These are phyloP conservation scores for Cantharis lateralis DNA, from an alignment of 2,888 invertebrate genomes.

Conservation along the genomic window DNA sequence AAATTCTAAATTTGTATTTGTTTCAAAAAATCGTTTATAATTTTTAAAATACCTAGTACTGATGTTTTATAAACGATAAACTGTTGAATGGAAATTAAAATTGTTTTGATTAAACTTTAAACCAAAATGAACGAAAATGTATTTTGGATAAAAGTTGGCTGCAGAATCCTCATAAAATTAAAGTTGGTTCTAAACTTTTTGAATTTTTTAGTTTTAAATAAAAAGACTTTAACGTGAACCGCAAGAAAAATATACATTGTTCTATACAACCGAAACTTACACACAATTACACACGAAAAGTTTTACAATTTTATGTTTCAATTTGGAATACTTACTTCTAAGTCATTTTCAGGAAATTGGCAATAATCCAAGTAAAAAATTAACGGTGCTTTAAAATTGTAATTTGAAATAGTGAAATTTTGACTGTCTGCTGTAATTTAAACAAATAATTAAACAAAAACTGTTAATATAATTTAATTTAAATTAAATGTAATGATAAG, in stretches of 20 bases:
- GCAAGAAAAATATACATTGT: slow-evolving; percentile 15
- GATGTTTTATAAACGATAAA: too few relatives aligned
- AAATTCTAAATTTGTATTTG: too few relatives aligned
- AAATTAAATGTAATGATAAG: background rate
- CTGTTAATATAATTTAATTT: background rate
- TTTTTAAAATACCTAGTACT: too few relatives aligned
- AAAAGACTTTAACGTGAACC: slow-evolving; percentile 9
- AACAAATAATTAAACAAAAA: background rate
- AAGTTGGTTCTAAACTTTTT: slow-evolving; percentile 1
- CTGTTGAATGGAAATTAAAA: too few relatives aligned
- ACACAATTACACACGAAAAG: slow-evolving; percentile 24
- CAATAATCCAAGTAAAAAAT: slow-evolving; percentile 5
- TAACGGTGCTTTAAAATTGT: background rate
- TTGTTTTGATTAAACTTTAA: too few relatives aligned
- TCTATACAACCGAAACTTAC: slow-evolving; percentile 16
- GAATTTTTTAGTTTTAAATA: slow-evolving; percentile 11
- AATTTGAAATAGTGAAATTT: background rate
- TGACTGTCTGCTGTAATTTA: background rate
- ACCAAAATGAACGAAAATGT: background rate
- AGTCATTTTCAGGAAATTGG: slow-evolving; percentile 14
- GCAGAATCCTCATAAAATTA: slow-evolving; percentile 1
- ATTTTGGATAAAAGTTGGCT: background rate
- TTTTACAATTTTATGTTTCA: slow-evolving; percentile 23
- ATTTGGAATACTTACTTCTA: slow-evolving; percentile 16
- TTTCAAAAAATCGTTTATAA: too few relatives aligned